A percentile compares a stretch with the other conserved stretches of the same genome.
These are phyloP conservation scores for Oscheius sp. DNA, from an alignment of 2,888 invertebrate species.

Conservation along the genomic window DNA sequence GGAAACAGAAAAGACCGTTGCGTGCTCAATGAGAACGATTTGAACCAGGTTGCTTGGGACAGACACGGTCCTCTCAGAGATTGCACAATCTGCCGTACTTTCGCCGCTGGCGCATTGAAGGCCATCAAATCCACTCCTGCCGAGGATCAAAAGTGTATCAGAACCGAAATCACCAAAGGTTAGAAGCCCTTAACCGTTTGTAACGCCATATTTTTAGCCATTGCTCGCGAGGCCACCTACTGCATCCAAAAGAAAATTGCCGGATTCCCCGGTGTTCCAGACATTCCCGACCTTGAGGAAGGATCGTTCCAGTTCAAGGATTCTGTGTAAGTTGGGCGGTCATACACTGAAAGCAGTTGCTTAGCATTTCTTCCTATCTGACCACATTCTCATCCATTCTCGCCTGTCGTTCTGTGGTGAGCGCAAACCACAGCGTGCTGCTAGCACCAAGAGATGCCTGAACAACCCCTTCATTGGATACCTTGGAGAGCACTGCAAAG, in stretches of 20 bases:
- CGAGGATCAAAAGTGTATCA: slow-evolving; percentile 72
- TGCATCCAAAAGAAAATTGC: slow-evolving; percentile 68
- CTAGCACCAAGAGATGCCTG: slow-evolving; percentile 65
- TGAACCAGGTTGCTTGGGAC: slow-evolving; percentile 71
- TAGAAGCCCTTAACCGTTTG: neutral
- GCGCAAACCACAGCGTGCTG: slow-evolving; percentile 69
- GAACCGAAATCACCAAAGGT: slow-evolving; percentile 67
- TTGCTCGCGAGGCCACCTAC: slow-evolving; percentile 68
- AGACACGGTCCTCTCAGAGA: slow-evolving; percentile 71
- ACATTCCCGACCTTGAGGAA: slow-evolving; percentile 72
- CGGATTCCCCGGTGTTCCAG: slow-evolving; percentile 70
- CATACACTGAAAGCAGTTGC: slow-evolving; percentile 25
- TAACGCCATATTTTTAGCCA: slow-evolving; percentile 49
- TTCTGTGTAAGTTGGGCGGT: slow-evolving; percentile 62
- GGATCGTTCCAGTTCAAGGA: slow-evolving; percentile 69
- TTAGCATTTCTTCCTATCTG: slow-evolving; percentile 72
- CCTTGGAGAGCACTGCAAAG: slow-evolving; percentile 68
- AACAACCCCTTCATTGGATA: slow-evolving; percentile 70
- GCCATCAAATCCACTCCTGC: slow-evolving; percentile 71
- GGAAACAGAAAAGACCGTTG: slow-evolving; percentile 71
- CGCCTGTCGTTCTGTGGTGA: slow-evolving; percentile 72
- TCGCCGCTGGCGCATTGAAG: slow-evolving; percentile 72
- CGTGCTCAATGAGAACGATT: slow-evolving; percentile 64
- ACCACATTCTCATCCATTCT: slow-evolving; percentile 71
- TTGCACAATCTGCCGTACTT: slow-evolving; percentile 72